A percentile compares a stretch with the other conserved stretches of the same genome.
Conservation (phyloP, 2,797 vertebrate species). For the Pelochelys cantorii region DNA sequence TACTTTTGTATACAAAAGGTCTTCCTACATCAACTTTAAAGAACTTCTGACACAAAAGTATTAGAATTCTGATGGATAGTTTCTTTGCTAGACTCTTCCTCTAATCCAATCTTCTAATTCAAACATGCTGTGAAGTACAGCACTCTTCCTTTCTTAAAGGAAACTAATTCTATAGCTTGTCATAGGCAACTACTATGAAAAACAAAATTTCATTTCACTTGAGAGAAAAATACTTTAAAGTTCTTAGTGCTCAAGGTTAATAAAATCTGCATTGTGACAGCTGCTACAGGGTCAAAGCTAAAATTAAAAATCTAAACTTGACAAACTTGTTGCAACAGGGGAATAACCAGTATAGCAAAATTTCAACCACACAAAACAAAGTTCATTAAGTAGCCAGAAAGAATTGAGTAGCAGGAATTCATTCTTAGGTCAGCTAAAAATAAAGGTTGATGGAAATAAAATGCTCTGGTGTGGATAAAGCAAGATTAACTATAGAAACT, state of each 20-base stretch:
- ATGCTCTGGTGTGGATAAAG: neutral
- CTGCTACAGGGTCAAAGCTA: neutral
- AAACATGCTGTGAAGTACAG: neutral
- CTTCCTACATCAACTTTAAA: neutral
- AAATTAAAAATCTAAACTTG: neutral
- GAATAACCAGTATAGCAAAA: neutral
- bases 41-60: neutral
- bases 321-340: neutral
- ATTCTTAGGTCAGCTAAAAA: neutral
- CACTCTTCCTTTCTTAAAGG: neutral
- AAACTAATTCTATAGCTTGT: neutral
- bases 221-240: neutral
- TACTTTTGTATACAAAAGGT: neutral
- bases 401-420: neutral
- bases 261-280: neutral
- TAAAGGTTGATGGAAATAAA: neutral
- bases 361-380: neutral
- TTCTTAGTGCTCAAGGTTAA: neutral
- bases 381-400: neutral
- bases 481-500: no score
- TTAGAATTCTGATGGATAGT: neutral
- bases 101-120: neutral
- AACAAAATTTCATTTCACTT: neutral
- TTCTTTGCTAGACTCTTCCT: neutral
- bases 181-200: neutral